Evolutionary conservation across 92 coral and sea anemone species (phyloP).

Genomic region (Epizoanthus stellaris): DNA sequence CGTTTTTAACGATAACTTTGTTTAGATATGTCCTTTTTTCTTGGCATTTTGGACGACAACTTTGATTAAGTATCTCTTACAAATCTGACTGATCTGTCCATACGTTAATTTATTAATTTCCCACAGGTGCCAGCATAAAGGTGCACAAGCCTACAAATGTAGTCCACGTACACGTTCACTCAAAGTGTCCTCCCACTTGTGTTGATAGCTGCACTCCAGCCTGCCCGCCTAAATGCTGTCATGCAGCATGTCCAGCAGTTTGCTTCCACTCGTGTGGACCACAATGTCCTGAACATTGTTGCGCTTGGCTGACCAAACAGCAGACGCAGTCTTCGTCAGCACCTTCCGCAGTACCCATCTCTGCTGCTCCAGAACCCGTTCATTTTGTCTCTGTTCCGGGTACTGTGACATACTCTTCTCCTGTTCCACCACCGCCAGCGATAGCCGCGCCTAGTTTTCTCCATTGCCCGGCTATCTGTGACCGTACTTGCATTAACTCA

Average conservation of each 20-base stretch:
- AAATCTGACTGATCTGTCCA: no score
- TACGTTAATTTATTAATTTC: neutral
- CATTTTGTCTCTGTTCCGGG: conserved; percentile 2
- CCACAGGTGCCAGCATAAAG: conserved; percentile 25
- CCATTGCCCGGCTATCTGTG: conserved; percentile 76
- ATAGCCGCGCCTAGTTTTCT: neutral
- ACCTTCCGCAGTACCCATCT: neutral
- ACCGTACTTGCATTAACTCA: conserved; percentile 71
- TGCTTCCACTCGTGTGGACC: conserved; percentile 73
- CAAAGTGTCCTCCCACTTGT: conserved; percentile 71
- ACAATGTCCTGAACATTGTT: conserved; percentile 75
- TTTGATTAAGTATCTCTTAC: no score
- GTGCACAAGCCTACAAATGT: conserved; percentile 32
- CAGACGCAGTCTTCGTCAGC: neutral
- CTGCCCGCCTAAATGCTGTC: conserved; percentile 85
- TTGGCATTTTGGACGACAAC: no score
- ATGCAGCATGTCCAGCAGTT: conserved; percentile 55
- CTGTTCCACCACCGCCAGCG: neutral
- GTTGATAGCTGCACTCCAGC: conserved; percentile 62
- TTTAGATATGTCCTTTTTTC: no score
- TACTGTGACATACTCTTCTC: neutral
- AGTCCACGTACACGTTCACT: conserved; percentile 41
- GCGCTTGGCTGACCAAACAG: conserved; percentile 34
- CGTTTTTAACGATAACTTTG: no score
- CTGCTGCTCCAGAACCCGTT: conserved; percentile 45